These are phyloP conservation scores for Anableps anableps DNA, from an alignment of 2,797 vertebrate genomes.

Conservation along the genomic window DNA sequence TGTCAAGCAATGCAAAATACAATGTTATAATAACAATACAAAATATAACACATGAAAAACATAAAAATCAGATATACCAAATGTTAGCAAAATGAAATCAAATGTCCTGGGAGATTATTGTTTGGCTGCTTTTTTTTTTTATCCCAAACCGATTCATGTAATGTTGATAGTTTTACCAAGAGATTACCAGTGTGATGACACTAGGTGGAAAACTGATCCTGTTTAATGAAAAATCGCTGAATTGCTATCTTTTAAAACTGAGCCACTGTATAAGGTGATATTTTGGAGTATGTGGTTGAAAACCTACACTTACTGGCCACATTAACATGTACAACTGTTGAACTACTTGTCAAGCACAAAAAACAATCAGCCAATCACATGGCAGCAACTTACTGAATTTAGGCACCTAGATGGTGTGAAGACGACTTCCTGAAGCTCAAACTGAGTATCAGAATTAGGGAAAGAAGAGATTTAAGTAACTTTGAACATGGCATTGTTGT, in stretches of 20 bases:
- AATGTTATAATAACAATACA: slow-evolving; percentile 9
- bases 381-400: background rate
- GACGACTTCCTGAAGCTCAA: background rate
- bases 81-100: slow-evolving; percentile 18
- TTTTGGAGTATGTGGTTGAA: background rate
- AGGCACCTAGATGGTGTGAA: background rate
- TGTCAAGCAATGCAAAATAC: slow-evolving; percentile 1
- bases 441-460: background rate
- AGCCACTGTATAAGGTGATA: background rate
- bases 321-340: background rate
- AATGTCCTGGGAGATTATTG: slow-evolving; percentile 31
- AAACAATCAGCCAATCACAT: background rate
- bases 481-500: background rate
- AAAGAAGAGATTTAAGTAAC: background rate
- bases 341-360: background rate
- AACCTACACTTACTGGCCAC: background rate
- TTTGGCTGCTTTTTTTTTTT: slow-evolving; percentile 40
- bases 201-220: slow-evolving; percentile 37
- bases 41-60: slow-evolving; percentile 13
- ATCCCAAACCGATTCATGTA: slow-evolving; percentile 44
- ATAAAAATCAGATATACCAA: background rate
- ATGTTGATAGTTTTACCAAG: slow-evolving; percentile 43
- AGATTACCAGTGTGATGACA: slow-evolving; percentile 38
- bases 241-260: slow-evolving; percentile 30
- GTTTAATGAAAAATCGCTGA: slow-evolving; percentile 36